Base-by-base conservation (phyloP, 2,888 invertebrate species). In the Melolontha melolontha region DNA sequence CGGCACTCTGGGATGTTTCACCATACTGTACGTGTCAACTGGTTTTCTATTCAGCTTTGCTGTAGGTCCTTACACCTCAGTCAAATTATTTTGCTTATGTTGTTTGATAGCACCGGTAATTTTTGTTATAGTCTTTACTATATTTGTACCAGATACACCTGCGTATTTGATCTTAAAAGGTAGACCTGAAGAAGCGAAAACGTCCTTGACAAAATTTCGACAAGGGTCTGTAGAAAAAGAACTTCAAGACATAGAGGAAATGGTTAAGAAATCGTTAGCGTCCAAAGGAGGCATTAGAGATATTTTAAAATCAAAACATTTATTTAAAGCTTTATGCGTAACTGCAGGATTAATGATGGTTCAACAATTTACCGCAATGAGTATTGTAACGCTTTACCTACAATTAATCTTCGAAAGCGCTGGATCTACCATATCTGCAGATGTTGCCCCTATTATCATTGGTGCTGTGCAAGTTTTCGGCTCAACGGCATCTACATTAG, bases 321-420 rank as follows among this genome's bases (percentile, higher is more conserved):
- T 94, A 80, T 89, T 91, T 71, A 91, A 90, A 78, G 93, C 94
- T 0, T 86, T 94, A 77, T 86, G 92, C 74, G 87, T 92, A 52
- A 91, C 91, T 0, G 90, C 89, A 74, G 63, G 69, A 7, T 34
- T 70, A 11, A 63, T 70, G 62, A n/a, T 41, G 71, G 92, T 94
- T 84, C 96, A 96, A 79, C 95, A 96, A 82, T 85, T 94, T 71
- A 89, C 90, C 0, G 93, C 93, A 1, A 92, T 93, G 78, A 93
- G 93, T 81, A 91, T 92, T 0, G 90, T 94, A 0, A 86, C 94
- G 1, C 92, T 93, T 83, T 93, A 92, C 82, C 89, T 92, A 75
- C 89, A 91, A 72, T 84, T 83, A 39, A 92, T 93, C 75, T 93
- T 93, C 78, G 80, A 83, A 0, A 86, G 86, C 1, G 90, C 94